Evolutionary conservation across 2,888 invertebrate genomes (phyloP).

Genomic region (Drosophila affinis): DNA sequence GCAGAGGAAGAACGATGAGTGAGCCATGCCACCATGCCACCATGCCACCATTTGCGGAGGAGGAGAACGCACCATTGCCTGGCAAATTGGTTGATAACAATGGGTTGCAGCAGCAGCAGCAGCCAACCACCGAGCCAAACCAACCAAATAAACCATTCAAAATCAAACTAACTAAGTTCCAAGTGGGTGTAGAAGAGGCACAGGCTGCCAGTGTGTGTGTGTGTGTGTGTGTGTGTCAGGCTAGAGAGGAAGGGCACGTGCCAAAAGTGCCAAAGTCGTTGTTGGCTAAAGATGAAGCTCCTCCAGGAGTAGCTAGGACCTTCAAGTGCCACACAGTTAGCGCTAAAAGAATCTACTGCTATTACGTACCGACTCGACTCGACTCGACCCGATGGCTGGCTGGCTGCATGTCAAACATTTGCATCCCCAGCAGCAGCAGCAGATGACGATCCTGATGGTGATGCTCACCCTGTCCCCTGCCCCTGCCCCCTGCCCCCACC

Average conservation of each 20-base stretch:
- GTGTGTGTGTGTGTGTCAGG: not conserved
- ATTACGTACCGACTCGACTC: too few relatives aligned
- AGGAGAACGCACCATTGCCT: slow-evolving; percentile 51
- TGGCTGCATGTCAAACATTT: slow-evolving; percentile 53
- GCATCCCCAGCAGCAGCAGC: slow-evolving; percentile 35
- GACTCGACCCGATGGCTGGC: slow-evolving; percentile 8
- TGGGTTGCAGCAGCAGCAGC: slow-evolving; percentile 37
- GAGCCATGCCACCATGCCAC: too few relatives aligned
- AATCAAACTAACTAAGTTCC: slow-evolving; percentile 70
- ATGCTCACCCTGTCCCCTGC: not conserved
- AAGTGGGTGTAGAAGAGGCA: slow-evolving; percentile 22
- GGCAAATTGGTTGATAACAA: slow-evolving; percentile 74
- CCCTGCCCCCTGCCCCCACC: not conserved
- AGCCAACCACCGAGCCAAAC: slow-evolving; percentile 36
- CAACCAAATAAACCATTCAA: slow-evolving; percentile 70
- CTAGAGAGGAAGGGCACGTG: slow-evolving; percentile 53
- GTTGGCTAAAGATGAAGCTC: slow-evolving; percentile 42
- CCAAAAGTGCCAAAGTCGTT: slow-evolving; percentile 67
- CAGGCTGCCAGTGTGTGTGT: too few relatives aligned
- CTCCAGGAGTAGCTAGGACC: not conserved
- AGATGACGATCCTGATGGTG: slow-evolving; percentile 34
- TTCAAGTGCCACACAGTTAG: slow-evolving; percentile 27
- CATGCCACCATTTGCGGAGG: too few relatives aligned
- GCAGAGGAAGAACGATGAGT: not conserved
- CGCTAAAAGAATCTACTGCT: slow-evolving; percentile 41